These are phyloP conservation scores for Caenorhabditis drosophilae DNA, from an alignment of 2,888 invertebrate genomes.

Conservation along the genomic window DNA sequence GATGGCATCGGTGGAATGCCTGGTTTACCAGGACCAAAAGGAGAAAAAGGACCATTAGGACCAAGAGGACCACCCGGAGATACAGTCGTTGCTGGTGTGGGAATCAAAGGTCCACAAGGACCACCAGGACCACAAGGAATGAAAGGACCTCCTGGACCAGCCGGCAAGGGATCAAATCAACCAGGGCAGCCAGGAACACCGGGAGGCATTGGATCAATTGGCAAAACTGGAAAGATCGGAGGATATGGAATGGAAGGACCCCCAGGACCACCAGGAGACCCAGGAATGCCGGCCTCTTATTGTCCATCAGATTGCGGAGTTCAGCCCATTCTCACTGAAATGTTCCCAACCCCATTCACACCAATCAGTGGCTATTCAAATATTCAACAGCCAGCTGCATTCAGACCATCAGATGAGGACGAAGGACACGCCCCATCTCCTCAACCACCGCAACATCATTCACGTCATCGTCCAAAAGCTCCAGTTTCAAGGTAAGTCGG, in stretches of 20 bases:
- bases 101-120: constrained; percentile 62
- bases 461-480: constrained; percentile 4
- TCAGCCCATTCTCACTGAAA: constrained; percentile 58
- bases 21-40: constrained; percentile 51
- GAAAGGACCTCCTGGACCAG: constrained; percentile 59
- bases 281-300: constrained; percentile 62
- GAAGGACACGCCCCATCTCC: constrained; percentile 18
- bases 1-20: constrained; percentile 54
- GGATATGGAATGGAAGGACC: constrained; percentile 58
- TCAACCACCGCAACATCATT: constrained; percentile 3
- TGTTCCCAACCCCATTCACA: constrained; percentile 44
- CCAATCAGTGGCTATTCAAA: constrained; percentile 29
- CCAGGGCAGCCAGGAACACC: constrained; percentile 57
- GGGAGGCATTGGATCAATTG: constrained; percentile 58
- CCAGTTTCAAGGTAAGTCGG: neutral
- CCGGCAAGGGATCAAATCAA: constrained; percentile 47
- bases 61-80: constrained; percentile 56
- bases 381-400: constrained; percentile 20
- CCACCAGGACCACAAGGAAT: constrained; percentile 62
- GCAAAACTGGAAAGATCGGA: constrained; percentile 55
- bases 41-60: constrained; percentile 51
- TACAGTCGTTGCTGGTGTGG: constrained; percentile 61
- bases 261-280: constrained; percentile 64
- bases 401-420: constrained; percentile 9
- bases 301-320: constrained; percentile 66